phyloP scores from a whole-genome alignment of 2,797 vertebrate genomes.

The Pipistrellus pygmaeus region DNA sequence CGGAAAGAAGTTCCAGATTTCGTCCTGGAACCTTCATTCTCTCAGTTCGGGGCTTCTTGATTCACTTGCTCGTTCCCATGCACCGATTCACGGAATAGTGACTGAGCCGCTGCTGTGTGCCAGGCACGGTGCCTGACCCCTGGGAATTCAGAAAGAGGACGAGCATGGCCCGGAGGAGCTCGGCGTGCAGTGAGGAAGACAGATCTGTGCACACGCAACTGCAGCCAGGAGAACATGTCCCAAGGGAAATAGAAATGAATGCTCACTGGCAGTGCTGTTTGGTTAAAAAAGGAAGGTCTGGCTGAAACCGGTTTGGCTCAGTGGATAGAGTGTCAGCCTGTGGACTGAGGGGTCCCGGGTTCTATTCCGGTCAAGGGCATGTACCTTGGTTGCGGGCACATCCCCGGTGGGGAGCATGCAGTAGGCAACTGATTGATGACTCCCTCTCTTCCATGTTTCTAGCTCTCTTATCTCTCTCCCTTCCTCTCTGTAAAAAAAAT shows the following conservation, averaged over 20 bases:
- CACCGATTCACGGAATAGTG: neutral
- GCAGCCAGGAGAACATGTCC: neutral
- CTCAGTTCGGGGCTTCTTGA: neutral
- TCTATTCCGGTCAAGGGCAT: no score
- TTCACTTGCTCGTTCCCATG: neutral
- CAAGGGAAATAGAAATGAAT: constrained; percentile 59
- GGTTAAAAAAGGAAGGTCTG: constrained; percentile 25
- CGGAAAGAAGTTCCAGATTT: neutral
- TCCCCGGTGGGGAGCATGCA: no score
- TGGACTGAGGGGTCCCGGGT: no score
- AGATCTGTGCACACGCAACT: neutral
- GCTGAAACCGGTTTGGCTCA: no score
- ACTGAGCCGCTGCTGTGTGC: neutral
- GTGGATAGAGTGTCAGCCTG: no score
- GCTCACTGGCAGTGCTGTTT: neutral
- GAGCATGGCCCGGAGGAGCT: neutral
- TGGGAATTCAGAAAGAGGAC: neutral
- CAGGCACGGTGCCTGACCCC: neutral
- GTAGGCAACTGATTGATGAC: no score
- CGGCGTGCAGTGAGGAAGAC: neutral
- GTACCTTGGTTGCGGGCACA: no score
- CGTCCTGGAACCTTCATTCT: neutral
- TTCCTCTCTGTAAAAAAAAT: no score
- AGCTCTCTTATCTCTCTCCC: no score
- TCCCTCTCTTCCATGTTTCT: no score